Percentiles rank a stretch among this genome's conserved stretches.
Conservation (phyloP, 2,113 vertebrate genomes). For the Sinocyclocheilus anshuiensis region DNA sequence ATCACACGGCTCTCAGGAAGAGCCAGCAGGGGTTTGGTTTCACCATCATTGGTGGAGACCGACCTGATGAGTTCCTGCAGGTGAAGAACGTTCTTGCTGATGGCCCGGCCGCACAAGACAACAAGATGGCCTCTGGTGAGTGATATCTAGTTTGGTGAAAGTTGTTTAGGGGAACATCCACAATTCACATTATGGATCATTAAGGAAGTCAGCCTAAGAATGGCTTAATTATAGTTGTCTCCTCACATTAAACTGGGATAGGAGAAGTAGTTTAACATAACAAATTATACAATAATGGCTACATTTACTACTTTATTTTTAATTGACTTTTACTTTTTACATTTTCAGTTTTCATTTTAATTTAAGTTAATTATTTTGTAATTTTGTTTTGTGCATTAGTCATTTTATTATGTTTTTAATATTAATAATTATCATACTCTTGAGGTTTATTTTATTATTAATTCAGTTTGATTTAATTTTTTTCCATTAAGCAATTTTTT, state of each 20-base stretch:
- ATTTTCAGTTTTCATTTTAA: no score
- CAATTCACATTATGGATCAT: neutral
- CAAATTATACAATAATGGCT: neutral
- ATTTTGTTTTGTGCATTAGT: no score
- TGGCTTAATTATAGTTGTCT: neutral
- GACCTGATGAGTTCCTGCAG: slow-evolving; percentile 95
- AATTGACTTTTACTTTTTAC: no score
- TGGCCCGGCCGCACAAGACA: slow-evolving; percentile 92
- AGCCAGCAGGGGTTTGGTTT: slow-evolving; percentile 96
- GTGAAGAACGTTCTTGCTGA: slow-evolving; percentile 96
- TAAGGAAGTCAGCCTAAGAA: neutral
- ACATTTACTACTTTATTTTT: neutral
- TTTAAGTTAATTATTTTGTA: no score
- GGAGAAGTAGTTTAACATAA: neutral
- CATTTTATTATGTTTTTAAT: no score
- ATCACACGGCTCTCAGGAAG: slow-evolving; percentile 88
- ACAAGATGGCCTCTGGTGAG: slow-evolving; percentile 92
- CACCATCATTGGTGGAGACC: slow-evolving; percentile 96
- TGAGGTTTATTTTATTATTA: no score
- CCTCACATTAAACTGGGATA: neutral
- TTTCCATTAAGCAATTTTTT: no score
- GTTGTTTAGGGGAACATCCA: neutral
- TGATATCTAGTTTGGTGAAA: neutral
- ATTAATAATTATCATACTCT: no score
- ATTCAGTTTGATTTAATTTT: no score